Evolutionary conservation across 2,113 vertebrate species (phyloP), one percentile per base, ranked within the genome.

Genomic region (Thalassarche chlororhynchos): DNA sequence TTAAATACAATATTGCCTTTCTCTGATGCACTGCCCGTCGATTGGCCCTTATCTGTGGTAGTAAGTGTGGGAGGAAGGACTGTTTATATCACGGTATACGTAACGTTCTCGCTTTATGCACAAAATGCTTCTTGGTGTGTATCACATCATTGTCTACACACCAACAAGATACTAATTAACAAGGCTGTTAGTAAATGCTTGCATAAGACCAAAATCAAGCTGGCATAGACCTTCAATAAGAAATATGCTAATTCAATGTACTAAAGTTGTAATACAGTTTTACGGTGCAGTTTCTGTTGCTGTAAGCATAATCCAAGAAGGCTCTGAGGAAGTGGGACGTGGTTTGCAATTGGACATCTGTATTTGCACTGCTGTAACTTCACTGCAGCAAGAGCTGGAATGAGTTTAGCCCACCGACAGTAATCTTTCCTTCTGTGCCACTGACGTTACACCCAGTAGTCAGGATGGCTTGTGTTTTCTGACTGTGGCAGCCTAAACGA

Each of bases 281-380:
- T 84, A 61, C 2, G 4, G 64, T 84, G 46, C 44, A 72, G 62
- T 75, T 93, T 82, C 52, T 93, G 74, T 88, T 66, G 69, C 84
- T 70, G 71, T 91, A 93, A 87, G 83, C 74, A 72, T 42, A n/a
- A 65, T 88, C 58, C 55, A 89, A 34, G 78, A 62, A 55, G 68
- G 38, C 79, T 82, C 65, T 46, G 52, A 97, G 86, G 90, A 97
- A 83, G 83, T 47, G 49, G 81, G 47, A 80, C 42, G 15, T 82
- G 84, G 84, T 89, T 94, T 87, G 64, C 66, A 93, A 28, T 81
- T 80, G 88, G 78, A 79, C 94, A 57, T 88, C 64, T 90, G 49
- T 90, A 47, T 76, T 65, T 86, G 81, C 76, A 29, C 38, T 95
- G 60, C 87, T 61, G 42, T 66, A 74, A 58, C 66, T 95, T 79